These are phyloP conservation scores for Agonum fuliginosum DNA, from an alignment of 2,888 invertebrate genomes.

Conservation along the genomic window DNA sequence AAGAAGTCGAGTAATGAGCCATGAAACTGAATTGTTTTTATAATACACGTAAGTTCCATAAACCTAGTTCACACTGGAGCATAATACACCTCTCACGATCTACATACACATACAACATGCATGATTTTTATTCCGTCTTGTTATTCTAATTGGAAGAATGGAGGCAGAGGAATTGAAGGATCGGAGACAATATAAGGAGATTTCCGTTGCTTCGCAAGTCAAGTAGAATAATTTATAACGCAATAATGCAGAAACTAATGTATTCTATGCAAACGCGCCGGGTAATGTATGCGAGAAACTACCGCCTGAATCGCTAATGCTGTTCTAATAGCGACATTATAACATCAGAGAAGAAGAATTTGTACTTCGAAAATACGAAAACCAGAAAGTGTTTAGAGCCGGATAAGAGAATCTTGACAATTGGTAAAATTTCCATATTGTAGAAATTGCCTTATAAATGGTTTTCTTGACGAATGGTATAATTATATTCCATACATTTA, in stretches of 20 bases:
- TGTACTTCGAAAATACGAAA: too few species aligned
- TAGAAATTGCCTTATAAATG: too few species aligned
- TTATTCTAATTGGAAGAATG: background rate
- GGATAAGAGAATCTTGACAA: too few species aligned
- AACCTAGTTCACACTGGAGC: slow-evolving; percentile 14
- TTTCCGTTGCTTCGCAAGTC: slow-evolving; percentile 13
- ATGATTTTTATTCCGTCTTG: slow-evolving; percentile 6
- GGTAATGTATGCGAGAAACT: background rate
- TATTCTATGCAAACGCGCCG: slow-evolving; percentile 17
- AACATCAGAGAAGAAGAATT: too few species aligned
- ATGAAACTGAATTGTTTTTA: background rate
- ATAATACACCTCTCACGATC: slow-evolving; percentile 21
- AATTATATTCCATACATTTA: too few species aligned
- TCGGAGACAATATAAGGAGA: slow-evolving; percentile 20
- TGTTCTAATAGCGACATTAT: background rate
- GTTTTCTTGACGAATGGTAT: too few species aligned
- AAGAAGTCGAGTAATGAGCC: slow-evolving; percentile 26
- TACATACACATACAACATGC: too few species aligned
- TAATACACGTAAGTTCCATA: slow-evolving; percentile 10
- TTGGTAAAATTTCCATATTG: too few species aligned
- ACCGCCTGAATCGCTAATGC: background rate
- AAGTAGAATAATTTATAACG: background rate
- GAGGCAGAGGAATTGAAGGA: background rate
- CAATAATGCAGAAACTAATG: slow-evolving; percentile 15
- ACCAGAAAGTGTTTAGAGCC: too few species aligned